Conservation (phyloP, 2,888 invertebrate genomes). For the Petrolisthes cinctipes region DNA sequence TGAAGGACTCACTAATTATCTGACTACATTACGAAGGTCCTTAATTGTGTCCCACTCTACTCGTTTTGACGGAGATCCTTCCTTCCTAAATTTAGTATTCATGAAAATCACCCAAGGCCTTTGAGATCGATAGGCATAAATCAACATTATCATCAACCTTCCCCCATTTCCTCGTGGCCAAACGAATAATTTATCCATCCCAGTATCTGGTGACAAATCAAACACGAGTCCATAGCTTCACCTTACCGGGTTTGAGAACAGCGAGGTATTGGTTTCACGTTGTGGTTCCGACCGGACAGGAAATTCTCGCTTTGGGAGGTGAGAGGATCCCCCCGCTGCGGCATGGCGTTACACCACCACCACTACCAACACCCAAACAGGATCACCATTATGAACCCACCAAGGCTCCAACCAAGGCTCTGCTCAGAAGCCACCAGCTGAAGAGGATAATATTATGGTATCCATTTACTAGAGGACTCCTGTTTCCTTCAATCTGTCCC, state of each 20-base stretch:
- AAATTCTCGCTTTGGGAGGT: constrained; percentile 27
- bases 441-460: not conserved
- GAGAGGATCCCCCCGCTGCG: constrained; percentile 16
- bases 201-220: constrained; percentile 32
- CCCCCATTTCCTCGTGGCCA: too few relatives aligned
- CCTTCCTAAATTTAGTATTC: too few relatives aligned
- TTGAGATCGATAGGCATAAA: too few relatives aligned
- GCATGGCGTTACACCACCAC: constrained; percentile 16
- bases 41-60: too few relatives aligned
- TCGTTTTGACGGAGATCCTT: too few relatives aligned
- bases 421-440: not conserved
- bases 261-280: constrained; percentile 20
- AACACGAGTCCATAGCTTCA: not conserved
- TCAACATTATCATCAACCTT: too few relatives aligned
- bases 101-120: too few relatives aligned
- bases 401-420: not conserved
- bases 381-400: constrained; percentile 8
- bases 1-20: too few relatives aligned
- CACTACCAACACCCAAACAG: constrained; percentile 21
- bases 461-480: too few relatives aligned
- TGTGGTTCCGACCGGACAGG: constrained; percentile 26
- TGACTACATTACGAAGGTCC: too few relatives aligned
- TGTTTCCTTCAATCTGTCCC: too few relatives aligned
- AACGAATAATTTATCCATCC: too few relatives aligned
- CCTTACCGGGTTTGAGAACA: constrained; percentile 29